These are phyloP conservation scores for Leptinotarsa defecta DNA, from an alignment of 1,140 invertebrate genomes.

Conservation along the genomic window DNA sequence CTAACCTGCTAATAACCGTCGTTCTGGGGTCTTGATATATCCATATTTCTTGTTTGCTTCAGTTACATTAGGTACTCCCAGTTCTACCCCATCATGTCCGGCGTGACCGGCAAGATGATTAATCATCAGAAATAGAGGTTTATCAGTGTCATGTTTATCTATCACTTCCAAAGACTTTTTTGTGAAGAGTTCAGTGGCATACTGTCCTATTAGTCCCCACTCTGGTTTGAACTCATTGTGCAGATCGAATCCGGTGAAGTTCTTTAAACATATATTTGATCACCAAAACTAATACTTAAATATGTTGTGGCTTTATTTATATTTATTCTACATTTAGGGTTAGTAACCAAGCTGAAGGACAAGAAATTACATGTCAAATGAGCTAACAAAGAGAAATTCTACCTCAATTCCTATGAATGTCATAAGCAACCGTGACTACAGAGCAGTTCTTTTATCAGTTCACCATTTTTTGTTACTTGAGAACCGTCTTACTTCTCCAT, in stretches of 20 bases:
- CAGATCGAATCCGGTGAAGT: constrained; percentile 45
- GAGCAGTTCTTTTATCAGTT: too few relatives aligned
- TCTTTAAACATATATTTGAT: constrained; percentile 24
- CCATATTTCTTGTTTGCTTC: constrained; percentile 75
- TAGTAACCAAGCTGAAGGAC: too few relatives aligned
- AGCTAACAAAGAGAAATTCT: too few relatives aligned
- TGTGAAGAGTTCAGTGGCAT: constrained; percentile 80
- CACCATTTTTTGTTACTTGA: too few relatives aligned
- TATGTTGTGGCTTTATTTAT: background rate
- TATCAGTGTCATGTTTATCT: constrained; percentile 61
- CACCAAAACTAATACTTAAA: background rate
- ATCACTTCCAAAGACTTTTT: constrained; percentile 74
- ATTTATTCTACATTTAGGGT: background rate
- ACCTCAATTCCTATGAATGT: too few relatives aligned
- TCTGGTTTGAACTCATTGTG: constrained; percentile 51
- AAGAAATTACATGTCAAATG: too few relatives aligned
- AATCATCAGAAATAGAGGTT: constrained; percentile 80
- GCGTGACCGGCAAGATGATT: constrained; percentile 81
- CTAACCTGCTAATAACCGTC: constrained; percentile 78
- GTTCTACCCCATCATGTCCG: constrained; percentile 67
- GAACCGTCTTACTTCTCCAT: too few relatives aligned
- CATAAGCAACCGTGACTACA: too few relatives aligned
- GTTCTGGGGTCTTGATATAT: constrained; percentile 73
- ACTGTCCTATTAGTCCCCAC: constrained; percentile 64
- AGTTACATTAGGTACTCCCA: constrained; percentile 73